Evolutionary conservation across 1,140 invertebrate species (phyloP).

Genomic region (Aphaenogaster ashmeadi): DNA sequence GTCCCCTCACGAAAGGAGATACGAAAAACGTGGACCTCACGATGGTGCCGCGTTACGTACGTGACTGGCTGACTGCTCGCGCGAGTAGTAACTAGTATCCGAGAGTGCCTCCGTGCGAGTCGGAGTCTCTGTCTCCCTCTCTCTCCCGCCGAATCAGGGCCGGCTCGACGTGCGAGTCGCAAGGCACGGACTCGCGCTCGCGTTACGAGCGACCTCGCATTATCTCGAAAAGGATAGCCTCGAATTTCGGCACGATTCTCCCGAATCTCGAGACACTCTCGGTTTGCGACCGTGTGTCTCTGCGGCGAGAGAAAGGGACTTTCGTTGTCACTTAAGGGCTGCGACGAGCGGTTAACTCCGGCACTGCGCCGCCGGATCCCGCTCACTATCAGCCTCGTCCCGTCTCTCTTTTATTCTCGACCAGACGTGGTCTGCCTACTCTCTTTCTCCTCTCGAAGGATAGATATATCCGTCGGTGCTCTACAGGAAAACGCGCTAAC

Average conservation of each 20-base stretch:
- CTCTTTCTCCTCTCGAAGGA: conserved; percentile 4
- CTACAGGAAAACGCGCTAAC: conserved; percentile 4
- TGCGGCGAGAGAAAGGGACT: not conserved
- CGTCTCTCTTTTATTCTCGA: conserved; percentile 5
- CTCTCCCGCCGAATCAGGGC: conserved; percentile 24
- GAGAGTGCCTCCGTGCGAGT: conserved; percentile 47
- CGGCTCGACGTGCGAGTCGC: not conserved
- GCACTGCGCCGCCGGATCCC: conserved; percentile 21
- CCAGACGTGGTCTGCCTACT: not conserved
- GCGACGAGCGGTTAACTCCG: not conserved
- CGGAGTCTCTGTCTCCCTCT: conserved; percentile 48
- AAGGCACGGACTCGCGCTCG: not conserved
- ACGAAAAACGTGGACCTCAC: conserved; percentile 61
- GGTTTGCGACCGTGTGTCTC: not conserved
- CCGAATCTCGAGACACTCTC: no score
- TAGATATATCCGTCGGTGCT: not conserved
- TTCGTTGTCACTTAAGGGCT: not conserved
- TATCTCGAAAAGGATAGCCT: not conserved
- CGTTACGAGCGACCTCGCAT: not conserved
- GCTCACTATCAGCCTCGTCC: conserved; percentile 23
- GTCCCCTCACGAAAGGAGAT: conserved; percentile 47
- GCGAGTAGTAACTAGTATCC: conserved; percentile 68
- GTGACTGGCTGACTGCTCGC: conserved; percentile 66
- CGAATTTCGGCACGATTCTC: not conserved
- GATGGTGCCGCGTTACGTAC: conserved; percentile 65